Evolutionary conservation across 1,140 invertebrate genomes (phyloP).

Genomic region (Leptinotarsa lineolata): DNA sequence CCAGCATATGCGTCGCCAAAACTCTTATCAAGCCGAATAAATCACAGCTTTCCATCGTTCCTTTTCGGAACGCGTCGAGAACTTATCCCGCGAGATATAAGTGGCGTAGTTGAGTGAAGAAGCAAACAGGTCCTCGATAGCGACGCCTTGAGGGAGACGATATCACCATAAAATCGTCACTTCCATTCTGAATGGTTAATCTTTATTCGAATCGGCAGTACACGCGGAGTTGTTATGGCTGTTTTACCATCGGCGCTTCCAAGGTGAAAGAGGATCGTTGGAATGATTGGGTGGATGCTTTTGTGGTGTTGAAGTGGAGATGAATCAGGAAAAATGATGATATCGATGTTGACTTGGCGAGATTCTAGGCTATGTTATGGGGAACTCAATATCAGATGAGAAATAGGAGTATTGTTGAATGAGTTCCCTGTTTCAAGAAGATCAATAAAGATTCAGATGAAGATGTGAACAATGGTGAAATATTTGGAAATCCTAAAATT

Average conservation of each 20-base stretch:
- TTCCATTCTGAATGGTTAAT: slow-evolving; percentile 4
- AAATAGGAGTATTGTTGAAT: too few relatives aligned
- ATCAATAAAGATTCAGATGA: too few relatives aligned
- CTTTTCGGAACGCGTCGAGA: neutral
- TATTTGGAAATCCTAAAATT: too few relatives aligned
- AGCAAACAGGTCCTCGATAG: neutral
- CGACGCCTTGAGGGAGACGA: neutral
- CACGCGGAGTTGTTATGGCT: neutral
- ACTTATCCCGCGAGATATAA: neutral
- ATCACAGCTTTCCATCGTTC: neutral
- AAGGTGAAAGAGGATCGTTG: too few relatives aligned
- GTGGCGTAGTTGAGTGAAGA: neutral
- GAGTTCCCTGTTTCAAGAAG: too few relatives aligned
- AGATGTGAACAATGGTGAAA: too few relatives aligned
- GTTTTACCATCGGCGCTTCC: neutral
- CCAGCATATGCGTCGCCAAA: neutral
- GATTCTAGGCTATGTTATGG: too few relatives aligned
- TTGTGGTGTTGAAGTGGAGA: too few relatives aligned
- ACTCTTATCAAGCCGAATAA: neutral
- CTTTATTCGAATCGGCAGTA: slow-evolving; percentile 3
- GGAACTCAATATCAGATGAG: too few relatives aligned
- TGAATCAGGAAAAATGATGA: too few relatives aligned
- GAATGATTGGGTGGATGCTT: too few relatives aligned
- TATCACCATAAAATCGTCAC: slow-evolving; percentile 8
- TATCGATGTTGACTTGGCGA: too few relatives aligned